phyloP scores from a whole-genome alignment of 2,888 invertebrate species.

The Meteorus cinctellus region DNA sequence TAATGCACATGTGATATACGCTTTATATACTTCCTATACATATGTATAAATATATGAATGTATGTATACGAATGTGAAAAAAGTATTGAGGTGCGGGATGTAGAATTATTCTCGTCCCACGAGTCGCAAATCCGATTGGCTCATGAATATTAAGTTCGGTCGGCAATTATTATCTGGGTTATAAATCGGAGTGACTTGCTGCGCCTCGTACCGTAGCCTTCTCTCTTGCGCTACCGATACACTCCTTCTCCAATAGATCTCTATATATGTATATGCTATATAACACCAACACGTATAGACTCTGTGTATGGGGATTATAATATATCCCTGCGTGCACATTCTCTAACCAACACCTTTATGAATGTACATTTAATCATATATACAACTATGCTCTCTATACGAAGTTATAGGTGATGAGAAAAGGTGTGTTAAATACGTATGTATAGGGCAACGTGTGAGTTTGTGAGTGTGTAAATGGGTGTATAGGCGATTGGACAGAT shows the following conservation, averaged over 20 bases:
- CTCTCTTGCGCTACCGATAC: conserved; percentile 46
- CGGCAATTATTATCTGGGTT: conserved; percentile 73
- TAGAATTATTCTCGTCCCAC: conserved; percentile 61
- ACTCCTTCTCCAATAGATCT: conserved; percentile 14
- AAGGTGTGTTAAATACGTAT: conserved; percentile 10
- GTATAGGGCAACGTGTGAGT: not conserved
- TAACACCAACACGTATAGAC: not conserved
- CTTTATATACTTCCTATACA: conserved; percentile 18
- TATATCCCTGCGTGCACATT: conserved; percentile 12
- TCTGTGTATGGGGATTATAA: conserved; percentile 1
- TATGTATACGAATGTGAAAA: conserved; percentile 12
- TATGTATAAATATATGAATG: not conserved
- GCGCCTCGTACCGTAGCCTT: conserved; percentile 56
- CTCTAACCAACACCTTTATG: not conserved
- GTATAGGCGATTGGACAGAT: conserved; percentile 51
- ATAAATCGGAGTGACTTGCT: conserved; percentile 70
- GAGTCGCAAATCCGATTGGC: conserved; percentile 72
- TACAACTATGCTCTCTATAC: not conserved
- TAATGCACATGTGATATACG: conserved; percentile 8
- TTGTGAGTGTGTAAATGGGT: conserved; percentile 35
- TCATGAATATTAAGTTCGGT: conserved; percentile 74
- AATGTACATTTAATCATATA: conserved; percentile 8
- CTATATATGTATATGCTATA: not conserved
- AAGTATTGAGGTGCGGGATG: not conserved
- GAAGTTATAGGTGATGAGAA: not conserved